These are phyloP conservation scores for Cotesia congregata DNA, from an alignment of 2,888 invertebrate genomes.

Conservation along the genomic window DNA sequence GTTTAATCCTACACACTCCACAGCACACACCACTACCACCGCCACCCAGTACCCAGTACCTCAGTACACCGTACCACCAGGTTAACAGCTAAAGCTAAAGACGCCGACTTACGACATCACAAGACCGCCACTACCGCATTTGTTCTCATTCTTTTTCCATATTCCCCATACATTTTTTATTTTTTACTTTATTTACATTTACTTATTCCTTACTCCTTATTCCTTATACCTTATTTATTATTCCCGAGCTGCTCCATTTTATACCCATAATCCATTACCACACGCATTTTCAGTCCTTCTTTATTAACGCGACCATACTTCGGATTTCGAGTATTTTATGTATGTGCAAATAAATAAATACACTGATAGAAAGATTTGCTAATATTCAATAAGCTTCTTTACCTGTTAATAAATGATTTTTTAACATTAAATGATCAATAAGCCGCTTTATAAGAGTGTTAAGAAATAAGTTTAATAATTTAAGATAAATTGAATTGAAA, in stretches of 20 bases:
- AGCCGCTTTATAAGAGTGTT: no score
- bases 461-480: no score
- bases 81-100: not conserved
- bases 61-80: not conserved
- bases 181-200: not conserved
- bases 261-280: not conserved
- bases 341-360: no score
- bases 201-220: not conserved
- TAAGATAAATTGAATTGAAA: no score
- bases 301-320: not conserved
- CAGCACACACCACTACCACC: not conserved
- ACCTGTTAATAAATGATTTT: no score
- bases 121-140: not conserved
- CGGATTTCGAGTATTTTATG: no score
- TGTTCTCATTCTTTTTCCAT: not conserved
- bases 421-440: no score
- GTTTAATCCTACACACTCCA: conserved; percentile 11
- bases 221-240: not conserved
- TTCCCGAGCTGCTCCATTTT: not conserved
- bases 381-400: no score
- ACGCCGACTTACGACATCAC: conserved; percentile 1
- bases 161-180: not conserved
- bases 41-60: not conserved
- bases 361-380: no score
- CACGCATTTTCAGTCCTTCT: not conserved